phyloP scores from a whole-genome alignment of 2,888 invertebrate species.

The Morpho helenor region DNA sequence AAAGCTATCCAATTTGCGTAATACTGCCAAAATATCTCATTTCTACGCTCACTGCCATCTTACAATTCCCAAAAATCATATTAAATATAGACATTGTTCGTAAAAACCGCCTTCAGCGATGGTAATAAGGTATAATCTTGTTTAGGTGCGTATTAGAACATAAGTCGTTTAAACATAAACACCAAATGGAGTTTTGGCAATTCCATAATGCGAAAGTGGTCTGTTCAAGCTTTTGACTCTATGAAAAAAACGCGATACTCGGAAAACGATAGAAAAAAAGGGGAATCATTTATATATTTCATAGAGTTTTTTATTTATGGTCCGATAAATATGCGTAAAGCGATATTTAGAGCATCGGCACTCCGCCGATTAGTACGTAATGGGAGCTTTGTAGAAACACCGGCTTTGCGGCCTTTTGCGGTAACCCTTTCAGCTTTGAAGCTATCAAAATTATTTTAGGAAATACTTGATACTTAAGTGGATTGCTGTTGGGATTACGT shows the following conservation, averaged over 20 bases:
- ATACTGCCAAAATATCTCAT: conserved; percentile 80
- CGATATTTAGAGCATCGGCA: conserved; percentile 74
- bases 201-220: conserved; percentile 80
- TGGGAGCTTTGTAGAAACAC: conserved; percentile 48
- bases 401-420: conserved; percentile 45
- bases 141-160: conserved; percentile 14
- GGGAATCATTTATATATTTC: conserved; percentile 75
- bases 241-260: conserved; percentile 73
- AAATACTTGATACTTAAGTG: conserved; percentile 43
- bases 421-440: conserved; percentile 69
- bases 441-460: conserved; percentile 68
- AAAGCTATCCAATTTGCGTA: conserved; percentile 80
- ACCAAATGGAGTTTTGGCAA: conserved; percentile 75
- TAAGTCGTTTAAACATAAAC: conserved; percentile 43
- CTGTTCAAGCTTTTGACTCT: conserved; percentile 80
- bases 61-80: conserved; percentile 39
- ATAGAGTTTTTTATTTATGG: conserved; percentile 76
- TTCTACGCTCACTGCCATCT: conserved; percentile 71
- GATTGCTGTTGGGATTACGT: conserved; percentile 35
- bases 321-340: conserved; percentile 71
- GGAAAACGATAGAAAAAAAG: conserved; percentile 75
- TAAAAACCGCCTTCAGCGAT: conserved; percentile 32
- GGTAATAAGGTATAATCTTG: conserved; percentile 34
- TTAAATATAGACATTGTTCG: conserved; percentile 22
- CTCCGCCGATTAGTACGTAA: conserved; percentile 74